A percentile compares a stretch with the other conserved stretches of the same genome.
These are phyloP conservation scores for human (Homo sapiens) DNA, from an alignment of 2,113 vertebrate species.

Conservation along the genomic window DNA sequence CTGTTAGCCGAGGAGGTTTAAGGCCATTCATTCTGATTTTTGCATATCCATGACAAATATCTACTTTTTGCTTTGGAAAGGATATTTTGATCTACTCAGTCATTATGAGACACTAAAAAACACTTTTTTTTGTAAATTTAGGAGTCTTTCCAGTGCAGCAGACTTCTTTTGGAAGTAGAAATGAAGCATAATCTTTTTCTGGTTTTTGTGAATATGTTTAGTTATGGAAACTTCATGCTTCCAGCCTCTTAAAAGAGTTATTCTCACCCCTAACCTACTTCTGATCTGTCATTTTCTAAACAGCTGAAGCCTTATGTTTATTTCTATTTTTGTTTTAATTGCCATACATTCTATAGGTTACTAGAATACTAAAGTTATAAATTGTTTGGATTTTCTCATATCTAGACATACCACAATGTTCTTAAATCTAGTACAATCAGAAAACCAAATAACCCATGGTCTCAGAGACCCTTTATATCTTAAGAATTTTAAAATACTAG, in stretches of 20 bases:
- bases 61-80: background rate
- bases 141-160: background rate
- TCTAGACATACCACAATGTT: constrained; percentile 19
- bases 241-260: background rate
- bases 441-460: constrained; percentile 2
- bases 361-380: background rate
- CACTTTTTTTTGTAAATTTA: background rate
- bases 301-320: background rate
- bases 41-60: background rate
- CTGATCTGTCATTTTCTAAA: background rate
- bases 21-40: background rate
- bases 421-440: background rate
- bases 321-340: background rate
- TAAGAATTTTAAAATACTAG: background rate
- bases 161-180: background rate
- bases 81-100: background rate
- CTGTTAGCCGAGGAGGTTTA: rapidly evolving
- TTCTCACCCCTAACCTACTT: background rate
- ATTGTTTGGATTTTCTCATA: background rate
- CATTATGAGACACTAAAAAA: rapidly evolving
- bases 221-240: background rate
- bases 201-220: background rate
- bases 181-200: background rate
- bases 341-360: background rate
- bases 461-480: background rate